Conservation (phyloP, 2,113 vertebrate genomes). For the Nesogale talazaci region DNA sequence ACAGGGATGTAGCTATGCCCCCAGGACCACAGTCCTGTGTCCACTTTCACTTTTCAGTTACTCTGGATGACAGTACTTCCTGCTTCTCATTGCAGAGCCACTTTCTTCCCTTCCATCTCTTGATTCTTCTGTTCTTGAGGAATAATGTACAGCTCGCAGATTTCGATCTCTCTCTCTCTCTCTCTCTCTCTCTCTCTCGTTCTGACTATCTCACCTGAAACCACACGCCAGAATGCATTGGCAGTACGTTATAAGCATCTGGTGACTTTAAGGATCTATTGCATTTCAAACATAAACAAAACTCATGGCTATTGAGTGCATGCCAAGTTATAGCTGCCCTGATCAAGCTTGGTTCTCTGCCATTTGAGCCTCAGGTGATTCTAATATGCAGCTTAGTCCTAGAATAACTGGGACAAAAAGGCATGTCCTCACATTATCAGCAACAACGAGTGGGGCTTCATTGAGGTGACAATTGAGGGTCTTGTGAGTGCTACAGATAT, state of each 20-base stretch:
- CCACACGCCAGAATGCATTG: background rate
- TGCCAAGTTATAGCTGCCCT: background rate
- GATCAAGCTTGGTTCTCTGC: conserved; percentile 7
- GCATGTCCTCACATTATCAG: background rate
- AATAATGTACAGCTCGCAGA: background rate
- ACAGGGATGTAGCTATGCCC: background rate
- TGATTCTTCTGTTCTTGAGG: background rate
- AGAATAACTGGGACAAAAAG: background rate
- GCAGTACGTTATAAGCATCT: background rate
- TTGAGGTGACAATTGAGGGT: rapidly evolving
- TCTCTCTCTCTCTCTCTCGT: background rate
- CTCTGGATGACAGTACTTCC: background rate
- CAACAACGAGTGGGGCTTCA: background rate
- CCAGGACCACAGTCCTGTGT: background rate
- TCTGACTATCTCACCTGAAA: background rate
- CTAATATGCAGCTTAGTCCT: background rate
- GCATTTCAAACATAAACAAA: no score
- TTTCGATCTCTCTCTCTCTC: background rate
- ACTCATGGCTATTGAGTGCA: no score
- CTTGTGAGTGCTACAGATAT: background rate
- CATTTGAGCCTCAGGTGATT: background rate
- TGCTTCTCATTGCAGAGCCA: background rate
- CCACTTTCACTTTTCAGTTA: background rate
- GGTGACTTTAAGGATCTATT: background rate
- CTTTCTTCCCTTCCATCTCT: background rate